Conservation (phyloP, 2,888 invertebrate genomes). For the Ectemnius cavifrons region DNA sequence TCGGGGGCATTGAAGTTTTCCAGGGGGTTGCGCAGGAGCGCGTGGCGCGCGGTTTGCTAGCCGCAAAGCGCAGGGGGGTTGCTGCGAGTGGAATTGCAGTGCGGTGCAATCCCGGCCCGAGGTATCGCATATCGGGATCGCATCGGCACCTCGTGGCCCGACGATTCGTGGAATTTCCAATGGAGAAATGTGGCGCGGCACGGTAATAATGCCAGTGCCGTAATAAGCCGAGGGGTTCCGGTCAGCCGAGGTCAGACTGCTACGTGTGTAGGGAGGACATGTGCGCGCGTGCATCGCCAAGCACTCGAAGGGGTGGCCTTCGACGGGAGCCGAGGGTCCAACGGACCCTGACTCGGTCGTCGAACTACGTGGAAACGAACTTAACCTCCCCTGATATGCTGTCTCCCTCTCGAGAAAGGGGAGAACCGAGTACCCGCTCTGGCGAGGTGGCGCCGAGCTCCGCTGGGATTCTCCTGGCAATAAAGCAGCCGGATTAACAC, state of each 20-base stretch:
- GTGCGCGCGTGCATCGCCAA: not conserved
- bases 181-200: slow-evolving; percentile 59
- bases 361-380: slow-evolving; percentile 63
- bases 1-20: too few relatives aligned
- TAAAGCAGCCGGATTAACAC: slow-evolving; percentile 66
- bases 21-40: too few relatives aligned
- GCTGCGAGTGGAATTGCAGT: slow-evolving; percentile 49
- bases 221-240: slow-evolving; percentile 51
- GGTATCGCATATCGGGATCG: slow-evolving; percentile 45
- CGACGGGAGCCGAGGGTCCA: slow-evolving; percentile 42
- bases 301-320: slow-evolving; percentile 25
- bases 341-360: slow-evolving; percentile 47
- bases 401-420: slow-evolving; percentile 43
- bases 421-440: slow-evolving; percentile 26
- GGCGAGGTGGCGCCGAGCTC: slow-evolving; percentile 51
- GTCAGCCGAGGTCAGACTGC: slow-evolving; percentile 34
- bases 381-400: slow-evolving; percentile 34
- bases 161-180: slow-evolving; percentile 60
- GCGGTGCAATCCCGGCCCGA: slow-evolving; percentile 38
- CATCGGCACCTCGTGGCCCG: slow-evolving; percentile 42
- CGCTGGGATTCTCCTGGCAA: slow-evolving; percentile 61
- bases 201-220: slow-evolving; percentile 61
- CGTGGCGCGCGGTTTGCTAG: too few relatives aligned
- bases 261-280: slow-evolving; percentile 25
- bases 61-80: not conserved